These are phyloP conservation scores for Percopsis omiscomaycus DNA, from an alignment of 2,797 vertebrate genomes.

Conservation along the genomic window DNA sequence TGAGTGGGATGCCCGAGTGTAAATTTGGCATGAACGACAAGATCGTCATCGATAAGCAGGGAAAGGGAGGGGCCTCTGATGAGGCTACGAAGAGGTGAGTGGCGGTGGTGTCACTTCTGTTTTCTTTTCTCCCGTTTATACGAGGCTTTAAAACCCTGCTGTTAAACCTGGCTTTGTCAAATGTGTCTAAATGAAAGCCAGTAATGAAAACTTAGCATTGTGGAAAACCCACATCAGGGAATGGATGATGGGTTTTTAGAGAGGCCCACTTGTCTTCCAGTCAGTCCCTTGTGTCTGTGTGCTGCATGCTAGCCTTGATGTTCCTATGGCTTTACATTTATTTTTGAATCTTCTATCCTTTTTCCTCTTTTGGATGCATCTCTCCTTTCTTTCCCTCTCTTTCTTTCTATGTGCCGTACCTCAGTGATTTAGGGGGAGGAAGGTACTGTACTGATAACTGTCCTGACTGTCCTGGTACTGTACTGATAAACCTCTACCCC, in stretches of 20 bases:
- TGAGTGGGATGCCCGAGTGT: conserved; percentile 99
- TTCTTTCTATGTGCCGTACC: conserved; percentile 78
- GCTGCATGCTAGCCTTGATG: conserved; percentile 55
- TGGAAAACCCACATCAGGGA: conserved; percentile 10
- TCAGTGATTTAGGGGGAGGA: conserved; percentile 86
- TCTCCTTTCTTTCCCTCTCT: conserved; percentile 75
- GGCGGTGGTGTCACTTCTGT: no score
- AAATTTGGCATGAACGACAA: conserved; percentile 99
- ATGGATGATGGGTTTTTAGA: conserved; percentile 16
- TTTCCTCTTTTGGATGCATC: conserved; percentile 69
- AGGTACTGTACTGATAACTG: conserved; percentile 80
- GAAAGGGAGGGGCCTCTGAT: conserved; percentile 92
- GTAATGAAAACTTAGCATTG: conserved; percentile 1
- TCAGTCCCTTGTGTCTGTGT: conserved; percentile 41
- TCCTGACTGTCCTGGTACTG: conserved; percentile 53
- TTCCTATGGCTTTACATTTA: conserved; percentile 58
- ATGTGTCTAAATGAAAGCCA: neutral
- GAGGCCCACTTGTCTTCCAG: conserved; percentile 35
- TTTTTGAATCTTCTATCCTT: conserved; percentile 62
- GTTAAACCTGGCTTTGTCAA: neutral
- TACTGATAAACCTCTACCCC: conserved; percentile 19
- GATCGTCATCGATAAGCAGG: conserved; percentile 98
- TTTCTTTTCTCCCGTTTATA: no score
- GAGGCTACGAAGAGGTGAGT: conserved; percentile 94
- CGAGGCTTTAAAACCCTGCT: neutral